Evolutionary conservation across 2,888 invertebrate genomes (phyloP), one percentile per base, ranked within the genome.

Genomic region (Micropterix aruncella): DNA sequence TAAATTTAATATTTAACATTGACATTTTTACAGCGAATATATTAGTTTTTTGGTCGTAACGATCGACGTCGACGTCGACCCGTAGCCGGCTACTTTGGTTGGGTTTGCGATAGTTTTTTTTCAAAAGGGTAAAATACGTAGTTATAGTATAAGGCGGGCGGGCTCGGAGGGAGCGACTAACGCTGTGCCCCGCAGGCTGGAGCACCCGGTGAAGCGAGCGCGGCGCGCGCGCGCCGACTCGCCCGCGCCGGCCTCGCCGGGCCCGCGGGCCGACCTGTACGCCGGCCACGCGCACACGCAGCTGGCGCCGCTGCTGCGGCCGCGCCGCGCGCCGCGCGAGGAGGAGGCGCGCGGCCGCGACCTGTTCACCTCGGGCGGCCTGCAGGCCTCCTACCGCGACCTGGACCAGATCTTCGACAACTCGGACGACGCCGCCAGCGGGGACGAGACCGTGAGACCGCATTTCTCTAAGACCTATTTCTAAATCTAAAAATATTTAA

Each of bases 321-420:
- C 7, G 12, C 16, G 14, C 16, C 38, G 38, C 38, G 38, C n/a
- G 16, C 14, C 38, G 14, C 16, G 87, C 62, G 70, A 91, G 27
- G 90, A 83, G 59, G 90, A 90, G 38, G 87, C 82, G 54, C 88
- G 91, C 66, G 94, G 94, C 18, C 75, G n/a, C n/a, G n/a, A 87
- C 62, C 70, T 91, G 27, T 90, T 83, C 59, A 90, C 90, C 38
- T 87, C 82, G 54, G 88, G 91, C 66, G 94, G 94, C 18, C 75
- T 95, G 27, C 86, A 86, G 61, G 84, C 91, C 38, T 88, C 89
- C 38, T 80, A 83, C 53, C 84, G 86, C 59, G 95, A 95, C 69
- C 77, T 95, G 53, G 94, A 95, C 58, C 89, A 94, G 63, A 83
- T 95, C 58, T 96, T 95, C 68, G 90, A 91, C 61, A 89, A 91